These are phyloP conservation scores for Thrips palmi DNA, from an alignment of 1,140 invertebrate genomes.

Conservation along the genomic window DNA sequence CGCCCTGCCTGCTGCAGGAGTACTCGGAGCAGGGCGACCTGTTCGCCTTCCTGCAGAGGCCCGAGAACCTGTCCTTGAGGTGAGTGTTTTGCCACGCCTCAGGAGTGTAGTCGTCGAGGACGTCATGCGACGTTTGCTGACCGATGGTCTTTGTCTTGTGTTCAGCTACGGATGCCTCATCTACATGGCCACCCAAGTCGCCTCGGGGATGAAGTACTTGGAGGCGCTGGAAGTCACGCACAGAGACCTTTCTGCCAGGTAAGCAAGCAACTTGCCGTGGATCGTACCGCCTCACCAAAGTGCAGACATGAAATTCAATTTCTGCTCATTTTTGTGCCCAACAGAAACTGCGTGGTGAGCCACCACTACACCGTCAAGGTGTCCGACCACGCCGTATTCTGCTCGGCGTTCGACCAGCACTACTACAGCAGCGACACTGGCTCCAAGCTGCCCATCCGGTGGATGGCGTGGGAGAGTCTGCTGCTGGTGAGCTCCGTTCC, in stretches of 20 bases:
- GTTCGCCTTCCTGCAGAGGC: no score
- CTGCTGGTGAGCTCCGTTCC: slow-evolving; percentile 33
- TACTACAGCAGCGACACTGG: slow-evolving; percentile 71
- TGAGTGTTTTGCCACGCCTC: no score
- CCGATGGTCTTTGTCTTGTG: no score
- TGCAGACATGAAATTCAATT: no score
- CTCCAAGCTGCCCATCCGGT: slow-evolving; percentile 38
- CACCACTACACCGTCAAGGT: slow-evolving; percentile 66
- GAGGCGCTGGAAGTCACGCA: slow-evolving; percentile 58
- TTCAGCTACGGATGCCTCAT: slow-evolving; percentile 59
- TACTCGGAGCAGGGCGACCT: slow-evolving; percentile 72
- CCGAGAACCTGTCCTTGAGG: no score
- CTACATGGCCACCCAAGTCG: slow-evolving; percentile 66
- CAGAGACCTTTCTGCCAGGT: slow-evolving; percentile 59
- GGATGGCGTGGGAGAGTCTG: slow-evolving; percentile 44
- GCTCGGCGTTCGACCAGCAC: slow-evolving; percentile 59
- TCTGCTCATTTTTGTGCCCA: no score
- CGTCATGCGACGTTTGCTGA: no score
- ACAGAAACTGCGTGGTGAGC: slow-evolving; percentile 74
- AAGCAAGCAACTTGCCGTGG: no score
- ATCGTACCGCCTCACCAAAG: no score
- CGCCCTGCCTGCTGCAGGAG: slow-evolving; percentile 68
- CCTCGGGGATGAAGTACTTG: slow-evolving; percentile 72
- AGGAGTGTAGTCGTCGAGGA: no score
- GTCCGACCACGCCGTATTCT: slow-evolving; percentile 78